Evolutionary conservation across 2,113 vertebrate genomes (phyloP).

Genomic region (Crotalus tigris): DNA sequence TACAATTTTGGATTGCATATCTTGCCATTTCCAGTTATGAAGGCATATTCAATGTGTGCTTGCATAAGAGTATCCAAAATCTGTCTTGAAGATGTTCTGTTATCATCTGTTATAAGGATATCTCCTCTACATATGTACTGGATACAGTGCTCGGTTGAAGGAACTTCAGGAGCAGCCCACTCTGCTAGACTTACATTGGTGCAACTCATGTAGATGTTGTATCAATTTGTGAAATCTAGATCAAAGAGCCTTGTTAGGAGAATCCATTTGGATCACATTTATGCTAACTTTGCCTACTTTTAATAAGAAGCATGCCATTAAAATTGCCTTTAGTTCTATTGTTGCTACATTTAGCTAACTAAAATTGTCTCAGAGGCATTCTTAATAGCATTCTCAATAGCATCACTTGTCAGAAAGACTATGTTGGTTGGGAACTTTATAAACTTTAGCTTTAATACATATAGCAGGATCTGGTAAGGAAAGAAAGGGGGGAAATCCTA

Average conservation of each 20-base stretch:
- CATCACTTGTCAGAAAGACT: not conserved
- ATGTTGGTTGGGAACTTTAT: not conserved
- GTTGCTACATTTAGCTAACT: not conserved
- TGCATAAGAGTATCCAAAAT: not conserved
- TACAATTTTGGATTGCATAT: not conserved
- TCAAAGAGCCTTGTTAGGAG: not conserved
- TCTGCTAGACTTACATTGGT: not conserved
- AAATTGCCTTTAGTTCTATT: not conserved
- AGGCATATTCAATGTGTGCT: not conserved
- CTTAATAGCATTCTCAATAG: not conserved
- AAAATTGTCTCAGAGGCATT: not conserved
- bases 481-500: not conserved
- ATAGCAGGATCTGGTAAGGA: not conserved
- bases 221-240: not conserved
- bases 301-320: not conserved
- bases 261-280: not conserved
- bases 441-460: not conserved
- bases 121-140: not conserved
- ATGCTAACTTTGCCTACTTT: not conserved
- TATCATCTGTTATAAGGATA: not conserved
- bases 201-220: not conserved
- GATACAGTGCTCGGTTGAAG: not conserved
- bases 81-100: not conserved
- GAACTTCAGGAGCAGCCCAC: not conserved
- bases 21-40: not conserved